Conservation (phyloP, 2,888 invertebrate genomes). For the Pristionchus arcanus region DNA sequence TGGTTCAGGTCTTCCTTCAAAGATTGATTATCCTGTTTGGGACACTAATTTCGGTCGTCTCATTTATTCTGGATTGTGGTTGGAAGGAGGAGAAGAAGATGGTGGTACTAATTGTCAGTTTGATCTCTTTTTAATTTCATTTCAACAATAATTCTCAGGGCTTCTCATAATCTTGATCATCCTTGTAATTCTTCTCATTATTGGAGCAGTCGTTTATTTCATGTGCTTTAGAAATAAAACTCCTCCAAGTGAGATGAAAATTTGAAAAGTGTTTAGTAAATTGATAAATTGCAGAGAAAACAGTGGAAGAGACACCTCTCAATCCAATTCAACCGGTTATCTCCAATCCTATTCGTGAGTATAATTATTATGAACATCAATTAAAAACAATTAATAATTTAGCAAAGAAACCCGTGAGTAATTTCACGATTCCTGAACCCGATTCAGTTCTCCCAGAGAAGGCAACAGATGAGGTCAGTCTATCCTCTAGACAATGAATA, state of each 20-base stretch:
- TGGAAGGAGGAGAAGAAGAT: constrained; percentile 46
- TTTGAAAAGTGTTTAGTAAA: background rate
- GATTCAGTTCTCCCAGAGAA: background rate
- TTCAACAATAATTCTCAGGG: background rate
- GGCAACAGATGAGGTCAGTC: constrained; percentile 5
- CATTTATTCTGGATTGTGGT: constrained; percentile 57
- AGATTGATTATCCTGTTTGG: constrained; percentile 66
- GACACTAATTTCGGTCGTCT: constrained; percentile 65
- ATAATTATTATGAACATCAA: background rate
- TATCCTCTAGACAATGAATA: background rate
- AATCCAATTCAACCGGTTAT: constrained; percentile 5
- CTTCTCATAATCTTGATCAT: constrained; percentile 18
- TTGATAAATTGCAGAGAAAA: background rate
- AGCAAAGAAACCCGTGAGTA: constrained; percentile 27
- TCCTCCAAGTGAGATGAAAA: background rate
- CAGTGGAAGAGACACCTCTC: background rate
- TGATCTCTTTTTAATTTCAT: background rate
- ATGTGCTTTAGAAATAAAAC: constrained; percentile 7
- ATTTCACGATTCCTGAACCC: constrained; percentile 45
- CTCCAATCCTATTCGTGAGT: constrained; percentile 38
- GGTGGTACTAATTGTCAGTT: background rate
- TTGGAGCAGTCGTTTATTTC: background rate
- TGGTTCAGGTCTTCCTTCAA: constrained; percentile 33
- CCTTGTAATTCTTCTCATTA: background rate
- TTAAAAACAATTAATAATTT: background rate